These are phyloP conservation scores for Xenopus laevis DNA, from an alignment of 2,113 vertebrate species.

Conservation along the genomic window DNA sequence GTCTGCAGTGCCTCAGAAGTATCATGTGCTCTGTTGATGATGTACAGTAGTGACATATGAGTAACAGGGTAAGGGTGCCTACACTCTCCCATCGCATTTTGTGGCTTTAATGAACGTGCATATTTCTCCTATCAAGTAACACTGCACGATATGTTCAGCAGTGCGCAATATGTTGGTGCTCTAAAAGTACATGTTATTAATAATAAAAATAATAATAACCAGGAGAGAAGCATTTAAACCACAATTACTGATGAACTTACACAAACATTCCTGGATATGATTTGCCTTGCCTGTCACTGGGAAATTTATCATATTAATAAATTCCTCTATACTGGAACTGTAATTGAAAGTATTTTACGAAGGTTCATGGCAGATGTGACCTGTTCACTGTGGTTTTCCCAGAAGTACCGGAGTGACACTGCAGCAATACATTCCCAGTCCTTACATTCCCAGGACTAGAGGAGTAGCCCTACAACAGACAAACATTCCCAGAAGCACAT, in stretches of 20 bases:
- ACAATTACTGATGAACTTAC: not conserved
- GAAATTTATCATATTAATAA: not conserved
- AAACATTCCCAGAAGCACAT: too few relatives aligned
- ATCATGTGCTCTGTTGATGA: not conserved
- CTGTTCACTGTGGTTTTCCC: too few relatives aligned
- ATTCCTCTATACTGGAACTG: not conserved
- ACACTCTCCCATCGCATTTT: not conserved
- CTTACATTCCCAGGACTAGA: too few relatives aligned
- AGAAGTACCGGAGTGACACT: too few relatives aligned
- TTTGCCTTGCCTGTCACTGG: not conserved
- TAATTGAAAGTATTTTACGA: too few relatives aligned
- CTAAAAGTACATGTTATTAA: too few relatives aligned
- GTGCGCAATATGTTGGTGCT: too few relatives aligned
- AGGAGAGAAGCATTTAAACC: not conserved
- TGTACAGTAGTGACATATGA: not conserved
- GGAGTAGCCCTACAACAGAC: too few relatives aligned
- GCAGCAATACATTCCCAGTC: too few relatives aligned
- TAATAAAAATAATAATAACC: not conserved
- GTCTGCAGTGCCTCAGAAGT: not conserved
- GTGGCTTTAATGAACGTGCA: not conserved
- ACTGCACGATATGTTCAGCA: too few relatives aligned
- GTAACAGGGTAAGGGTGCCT: not conserved
- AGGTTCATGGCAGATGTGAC: too few relatives aligned
- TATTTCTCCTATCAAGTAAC: not conserved
- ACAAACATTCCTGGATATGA: not conserved